A percentile compares a stretch with the other conserved stretches of the same genome.
These are phyloP conservation scores for Podotricha telesiphe DNA, from an alignment of 2,888 invertebrate genomes.

Conservation along the genomic window DNA sequence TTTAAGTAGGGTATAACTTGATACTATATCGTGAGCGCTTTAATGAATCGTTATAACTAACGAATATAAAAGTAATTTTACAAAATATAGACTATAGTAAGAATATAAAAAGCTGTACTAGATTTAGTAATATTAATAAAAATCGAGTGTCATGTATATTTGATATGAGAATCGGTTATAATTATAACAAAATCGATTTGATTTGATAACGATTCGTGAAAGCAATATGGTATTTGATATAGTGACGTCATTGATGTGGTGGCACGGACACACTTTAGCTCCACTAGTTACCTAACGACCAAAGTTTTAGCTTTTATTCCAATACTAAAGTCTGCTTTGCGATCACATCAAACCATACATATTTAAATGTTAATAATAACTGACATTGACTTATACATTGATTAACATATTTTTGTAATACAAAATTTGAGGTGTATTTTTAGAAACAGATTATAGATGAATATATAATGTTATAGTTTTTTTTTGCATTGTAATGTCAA, in stretches of 20 bases:
- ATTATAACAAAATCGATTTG: conserved; percentile 3
- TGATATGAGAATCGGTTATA: not conserved
- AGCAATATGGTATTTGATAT: conserved; percentile 47
- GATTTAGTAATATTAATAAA: conserved; percentile 5
- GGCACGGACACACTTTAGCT: conserved; percentile 51
- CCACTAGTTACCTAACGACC: conserved; percentile 77
- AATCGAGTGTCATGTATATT: not conserved
- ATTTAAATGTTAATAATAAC: conserved; percentile 21
- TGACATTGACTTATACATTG: not conserved
- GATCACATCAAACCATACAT: conserved; percentile 57
- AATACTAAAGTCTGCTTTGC: conserved; percentile 52
- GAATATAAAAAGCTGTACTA: conserved; percentile 9
- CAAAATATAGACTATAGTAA: conserved; percentile 13
- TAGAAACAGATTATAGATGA: not conserved
- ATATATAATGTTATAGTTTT: not conserved
- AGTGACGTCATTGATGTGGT: conserved; percentile 54
- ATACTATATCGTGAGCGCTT: conserved; percentile 24
- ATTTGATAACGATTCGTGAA: conserved; percentile 47
- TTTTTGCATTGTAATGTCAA: not conserved
- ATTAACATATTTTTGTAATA: not conserved
- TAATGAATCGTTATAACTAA: conserved; percentile 19
- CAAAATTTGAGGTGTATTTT: not conserved
- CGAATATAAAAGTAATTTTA: conserved; percentile 15
- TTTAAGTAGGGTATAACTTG: conserved; percentile 19
- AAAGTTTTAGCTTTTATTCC: conserved; percentile 62